Evolutionary conservation across 2,888 invertebrate genomes (phyloP).

Genomic region (Cybosia mesomella): DNA sequence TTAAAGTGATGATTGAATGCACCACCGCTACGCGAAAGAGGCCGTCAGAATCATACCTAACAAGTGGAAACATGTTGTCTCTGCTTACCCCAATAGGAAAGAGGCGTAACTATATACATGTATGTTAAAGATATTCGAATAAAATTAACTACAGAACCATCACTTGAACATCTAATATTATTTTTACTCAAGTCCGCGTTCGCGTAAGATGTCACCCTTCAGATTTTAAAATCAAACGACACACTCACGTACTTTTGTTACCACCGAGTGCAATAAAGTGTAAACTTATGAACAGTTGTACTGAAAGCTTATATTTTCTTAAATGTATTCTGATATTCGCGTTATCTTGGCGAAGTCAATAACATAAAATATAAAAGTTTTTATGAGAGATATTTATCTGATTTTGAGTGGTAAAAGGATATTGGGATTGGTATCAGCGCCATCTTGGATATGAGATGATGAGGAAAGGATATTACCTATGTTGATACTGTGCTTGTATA

Average conservation of each 20-base stretch:
- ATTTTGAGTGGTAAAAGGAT: slow-evolving; percentile 23
- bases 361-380: slow-evolving; percentile 14
- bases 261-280: slow-evolving; percentile 15
- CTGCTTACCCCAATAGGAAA: too few species aligned
- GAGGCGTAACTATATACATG: too few species aligned
- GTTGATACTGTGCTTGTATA: not conserved
- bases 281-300: slow-evolving; percentile 19
- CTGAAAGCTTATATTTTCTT: slow-evolving; percentile 13
- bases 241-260: slow-evolving; percentile 16
- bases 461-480: slow-evolving; percentile 13
- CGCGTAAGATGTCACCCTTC: slow-evolving; percentile 18
- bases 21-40: too few species aligned
- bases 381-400: slow-evolving; percentile 24
- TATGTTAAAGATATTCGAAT: too few species aligned
- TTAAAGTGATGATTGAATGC: too few species aligned
- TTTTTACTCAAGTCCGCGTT: not conserved
- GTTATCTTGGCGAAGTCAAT: slow-evolving; percentile 10
- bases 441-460: slow-evolving; percentile 7
- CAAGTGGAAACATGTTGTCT: too few species aligned
- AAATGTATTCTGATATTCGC: slow-evolving; percentile 14
- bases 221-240: slow-evolving; percentile 11
- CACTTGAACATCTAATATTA: not conserved
- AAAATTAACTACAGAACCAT: slow-evolving; percentile 17
- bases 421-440: slow-evolving; percentile 5
- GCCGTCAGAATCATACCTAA: too few species aligned